These are phyloP conservation scores for Conomelus anceps DNA, from an alignment of 2,888 invertebrate genomes.

Conservation along the genomic window DNA sequence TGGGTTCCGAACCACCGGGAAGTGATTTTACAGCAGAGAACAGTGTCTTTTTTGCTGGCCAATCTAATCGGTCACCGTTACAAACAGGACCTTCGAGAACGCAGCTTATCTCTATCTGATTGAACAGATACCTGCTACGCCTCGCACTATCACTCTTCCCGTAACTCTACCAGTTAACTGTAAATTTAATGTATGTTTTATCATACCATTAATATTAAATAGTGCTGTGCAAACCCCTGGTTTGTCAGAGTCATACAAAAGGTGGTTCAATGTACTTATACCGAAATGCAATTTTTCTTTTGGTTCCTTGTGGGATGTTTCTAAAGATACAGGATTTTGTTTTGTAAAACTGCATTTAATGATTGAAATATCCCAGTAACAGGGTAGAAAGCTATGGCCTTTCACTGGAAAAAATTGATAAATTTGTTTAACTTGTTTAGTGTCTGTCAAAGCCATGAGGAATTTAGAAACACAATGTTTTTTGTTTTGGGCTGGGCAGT, in stretches of 20 bases:
- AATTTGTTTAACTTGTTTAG: conserved; percentile 8
- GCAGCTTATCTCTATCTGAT: too few species aligned
- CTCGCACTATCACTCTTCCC: too few species aligned
- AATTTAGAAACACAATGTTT: conserved; percentile 12
- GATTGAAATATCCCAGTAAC: conserved; percentile 10
- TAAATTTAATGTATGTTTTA: not conserved
- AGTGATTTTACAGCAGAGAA: too few species aligned
- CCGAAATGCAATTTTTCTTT: not conserved
- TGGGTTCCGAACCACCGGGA: too few species aligned
- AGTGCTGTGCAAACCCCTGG: not conserved
- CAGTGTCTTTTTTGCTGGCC: too few species aligned
- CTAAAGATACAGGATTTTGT: not conserved
- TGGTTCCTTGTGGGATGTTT: not conserved
- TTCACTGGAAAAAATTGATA: conserved; percentile 4
- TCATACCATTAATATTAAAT: not conserved
- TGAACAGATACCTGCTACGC: too few species aligned
- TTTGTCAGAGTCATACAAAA: not conserved
- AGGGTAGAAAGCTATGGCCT: conserved; percentile 17
- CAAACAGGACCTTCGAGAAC: too few species aligned
- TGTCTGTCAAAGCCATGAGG: conserved; percentile 15
- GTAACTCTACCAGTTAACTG: not conserved
- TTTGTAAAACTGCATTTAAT: not conserved
- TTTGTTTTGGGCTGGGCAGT: conserved; percentile 18
- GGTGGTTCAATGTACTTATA: not conserved
- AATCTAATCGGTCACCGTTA: too few species aligned